Base-by-base conservation (phyloP, 2,797 vertebrate species). In the Etheostoma nigrum region DNA sequence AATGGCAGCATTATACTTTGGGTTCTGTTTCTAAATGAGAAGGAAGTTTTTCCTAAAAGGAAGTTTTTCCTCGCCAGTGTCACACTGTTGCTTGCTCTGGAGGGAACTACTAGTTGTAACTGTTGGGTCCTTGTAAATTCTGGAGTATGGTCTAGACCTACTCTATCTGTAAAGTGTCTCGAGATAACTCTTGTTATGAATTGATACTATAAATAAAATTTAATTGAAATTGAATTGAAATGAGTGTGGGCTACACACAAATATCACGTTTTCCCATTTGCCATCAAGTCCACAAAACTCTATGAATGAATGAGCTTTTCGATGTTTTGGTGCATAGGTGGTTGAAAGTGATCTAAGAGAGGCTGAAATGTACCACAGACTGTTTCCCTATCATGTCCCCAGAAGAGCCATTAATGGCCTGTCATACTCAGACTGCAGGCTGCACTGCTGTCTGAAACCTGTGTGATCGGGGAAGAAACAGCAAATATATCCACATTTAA, bases 291-390 rank as follows among this genome's bases (percentile, higher is more conserved):
- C 4, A 55, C 54, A 59, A 21, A 72, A 7, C 65, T 66, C 54
- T 49, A 33, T 52, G 59, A 40, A 44, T 2, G 14, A 77, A 27
- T 18, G 53, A 64, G 59, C 48, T 74, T 54, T 19, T 11, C 47
- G 27, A 59, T 83, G 76, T 75, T 89, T 72, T 74, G 64, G 74
- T 69, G 30, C 77, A 79, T 23, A 73, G 78, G 76, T 83, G 72
- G 61, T 61, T 74, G 19, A 25, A 65, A 49, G 64, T 85, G 87
- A 91, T 91, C 91, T 89, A 89, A 54, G 52, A 59, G 67, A 67
- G 64, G 25, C 70, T 74, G 72, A 85, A 66, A 82, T 59, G 61
- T 5, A 27, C 60, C 25, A 45, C 80, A 82, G 78, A 67, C 79
- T 68, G 81, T 87, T 89, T 89, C 70, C 55, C 45, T 27, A 45